Evolutionary conservation across 1,140 invertebrate genomes (phyloP).

Genomic region (Polypedilum vanderplanki): DNA sequence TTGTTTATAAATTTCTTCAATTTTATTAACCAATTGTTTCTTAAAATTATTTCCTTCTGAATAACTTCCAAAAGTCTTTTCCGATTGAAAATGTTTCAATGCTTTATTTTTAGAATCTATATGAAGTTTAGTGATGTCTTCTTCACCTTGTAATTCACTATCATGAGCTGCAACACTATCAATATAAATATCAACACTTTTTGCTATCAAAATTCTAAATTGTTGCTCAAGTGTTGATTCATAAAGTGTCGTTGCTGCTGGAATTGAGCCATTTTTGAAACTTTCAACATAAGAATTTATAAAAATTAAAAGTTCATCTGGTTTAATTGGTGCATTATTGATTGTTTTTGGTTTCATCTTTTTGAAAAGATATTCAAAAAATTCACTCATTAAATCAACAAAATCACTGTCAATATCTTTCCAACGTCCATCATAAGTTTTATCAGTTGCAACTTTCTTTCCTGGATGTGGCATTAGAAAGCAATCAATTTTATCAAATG

Average conservation of each 20-base stretch:
- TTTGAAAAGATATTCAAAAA: background rate
- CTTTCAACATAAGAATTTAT: conserved; percentile 8
- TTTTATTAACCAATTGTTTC: background rate
- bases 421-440: background rate
- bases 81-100: background rate
- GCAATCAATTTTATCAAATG: conserved; percentile 9
- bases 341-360: background rate
- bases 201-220: background rate
- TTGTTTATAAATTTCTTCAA: background rate
- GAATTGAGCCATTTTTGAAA: background rate
- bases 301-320: background rate
- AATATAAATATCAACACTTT: conserved; percentile 22
- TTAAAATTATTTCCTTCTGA: background rate
- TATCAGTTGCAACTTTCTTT: background rate
- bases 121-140: background rate
- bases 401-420: background rate
- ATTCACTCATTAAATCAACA: background rate
- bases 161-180: background rate
- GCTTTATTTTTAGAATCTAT: background rate
- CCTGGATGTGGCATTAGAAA: conserved; percentile 13
- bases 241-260: background rate
- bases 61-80: conserved; percentile 7
- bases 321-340: background rate
- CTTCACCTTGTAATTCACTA: background rate
- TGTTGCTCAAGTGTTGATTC: background rate